Conservation (phyloP, 1,140 invertebrate genomes). For the Lucilia sericata region DNA sequence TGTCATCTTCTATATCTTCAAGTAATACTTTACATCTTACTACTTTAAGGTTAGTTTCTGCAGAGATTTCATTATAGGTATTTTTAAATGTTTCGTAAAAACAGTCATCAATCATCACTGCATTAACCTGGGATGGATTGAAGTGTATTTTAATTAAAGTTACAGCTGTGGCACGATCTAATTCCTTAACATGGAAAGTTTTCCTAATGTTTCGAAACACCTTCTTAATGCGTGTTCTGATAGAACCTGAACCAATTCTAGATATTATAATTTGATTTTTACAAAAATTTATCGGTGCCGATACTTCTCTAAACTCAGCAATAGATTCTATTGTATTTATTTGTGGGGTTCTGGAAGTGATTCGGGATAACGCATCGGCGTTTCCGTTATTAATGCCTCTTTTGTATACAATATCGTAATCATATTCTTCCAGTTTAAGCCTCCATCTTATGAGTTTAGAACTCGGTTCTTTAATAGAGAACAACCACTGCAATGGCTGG, state of each 20-base stretch:
- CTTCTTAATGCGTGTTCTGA: background rate
- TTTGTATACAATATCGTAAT: slow-evolving; percentile 19
- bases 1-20: background rate
- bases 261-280: slow-evolving; percentile 21
- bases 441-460: slow-evolving; percentile 13
- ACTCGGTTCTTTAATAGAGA: slow-evolving; percentile 3
- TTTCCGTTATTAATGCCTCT: background rate
- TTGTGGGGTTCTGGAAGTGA: background rate
- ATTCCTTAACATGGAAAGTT: background rate
- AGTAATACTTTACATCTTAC: background rate
- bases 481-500: background rate
- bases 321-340: slow-evolving; percentile 7
- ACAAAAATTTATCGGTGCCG: background rate
- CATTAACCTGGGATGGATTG: background rate
- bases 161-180: background rate
- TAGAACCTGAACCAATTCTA: background rate
- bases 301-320: background rate
- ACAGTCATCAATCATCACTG: slow-evolving; percentile 2
- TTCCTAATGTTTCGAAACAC: background rate
- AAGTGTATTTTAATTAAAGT: slow-evolving; percentile 24
- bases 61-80: background rate
- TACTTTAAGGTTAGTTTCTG: background rate
- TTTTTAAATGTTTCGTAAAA: background rate
- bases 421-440: background rate
- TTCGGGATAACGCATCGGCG: background rate